A percentile compares a stretch with the other conserved stretches of the same genome.
Evolutionary conservation across 2,797 vertebrate genomes (phyloP).

Genomic region (Acomys russatus): DNA sequence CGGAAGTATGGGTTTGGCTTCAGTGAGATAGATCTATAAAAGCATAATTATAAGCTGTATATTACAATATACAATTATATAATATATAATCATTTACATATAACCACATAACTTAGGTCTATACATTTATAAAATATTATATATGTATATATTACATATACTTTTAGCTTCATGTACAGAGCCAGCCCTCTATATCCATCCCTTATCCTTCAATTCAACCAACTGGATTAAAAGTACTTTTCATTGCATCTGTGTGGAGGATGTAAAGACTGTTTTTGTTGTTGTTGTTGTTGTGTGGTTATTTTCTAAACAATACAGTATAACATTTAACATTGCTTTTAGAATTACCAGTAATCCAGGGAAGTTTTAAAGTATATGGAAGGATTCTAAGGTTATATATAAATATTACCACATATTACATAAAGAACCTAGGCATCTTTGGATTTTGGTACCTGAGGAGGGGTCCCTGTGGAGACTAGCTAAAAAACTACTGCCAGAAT

Average conservation of each 20-base stretch:
- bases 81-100: neutral
- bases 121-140: neutral
- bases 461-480: neutral
- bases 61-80: neutral
- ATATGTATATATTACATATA: too few relatives aligned
- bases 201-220: too few relatives aligned
- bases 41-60: neutral
- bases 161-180: too few relatives aligned
- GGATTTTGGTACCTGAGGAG: neutral
- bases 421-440: neutral
- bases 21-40: conserved; percentile 91
- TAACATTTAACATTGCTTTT: neutral
- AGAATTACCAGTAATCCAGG: neutral
- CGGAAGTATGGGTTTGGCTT: conserved; percentile 97
- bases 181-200: too few relatives aligned
- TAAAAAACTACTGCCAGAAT: neutral
- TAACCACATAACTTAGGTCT: neutral
- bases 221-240: too few relatives aligned
- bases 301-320: too few relatives aligned
- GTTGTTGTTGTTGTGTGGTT: too few relatives aligned
- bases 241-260: too few relatives aligned
- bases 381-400: neutral
- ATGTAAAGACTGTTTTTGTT: too few relatives aligned
- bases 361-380: neutral
- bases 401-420: neutral